phyloP scores from a whole-genome alignment of 2,888 invertebrate genomes.

The Eurois occulta region DNA sequence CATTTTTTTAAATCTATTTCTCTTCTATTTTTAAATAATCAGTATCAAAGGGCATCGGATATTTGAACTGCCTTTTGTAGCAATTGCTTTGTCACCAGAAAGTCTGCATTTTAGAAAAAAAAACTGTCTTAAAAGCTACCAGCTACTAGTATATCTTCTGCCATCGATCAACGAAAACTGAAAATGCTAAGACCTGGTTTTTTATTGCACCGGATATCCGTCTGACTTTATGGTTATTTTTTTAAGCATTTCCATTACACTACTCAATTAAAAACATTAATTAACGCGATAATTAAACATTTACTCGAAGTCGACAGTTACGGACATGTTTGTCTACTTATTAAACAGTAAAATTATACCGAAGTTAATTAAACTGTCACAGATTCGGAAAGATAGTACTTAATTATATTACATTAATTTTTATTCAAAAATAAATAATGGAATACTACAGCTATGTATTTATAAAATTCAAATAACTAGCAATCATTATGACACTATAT shows the following conservation, averaged over 20 bases:
- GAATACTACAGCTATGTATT: not conserved
- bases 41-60: not conserved
- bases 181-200: not conserved
- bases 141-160: too few species aligned
- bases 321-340: conserved; percentile 3
- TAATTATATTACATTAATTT: too few species aligned
- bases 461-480: not conserved
- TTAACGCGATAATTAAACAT: conserved; percentile 23
- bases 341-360: conserved; percentile 1
- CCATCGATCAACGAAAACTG: not conserved
- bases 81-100: not conserved
- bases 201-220: too few species aligned
- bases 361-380: conserved; percentile 4
- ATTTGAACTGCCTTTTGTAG: not conserved
- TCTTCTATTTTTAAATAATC: not conserved
- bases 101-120: not conserved
- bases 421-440: not conserved
- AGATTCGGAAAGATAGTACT: not conserved
- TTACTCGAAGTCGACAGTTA: not conserved
- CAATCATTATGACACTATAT: not conserved
- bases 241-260: not conserved
- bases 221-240: not conserved
- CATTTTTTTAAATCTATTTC: too few species aligned
- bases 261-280: not conserved
- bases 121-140: not conserved